These are phyloP conservation scores for Cnemophilus loriae DNA, from an alignment of 2,113 vertebrate species.

Conservation along the genomic window DNA sequence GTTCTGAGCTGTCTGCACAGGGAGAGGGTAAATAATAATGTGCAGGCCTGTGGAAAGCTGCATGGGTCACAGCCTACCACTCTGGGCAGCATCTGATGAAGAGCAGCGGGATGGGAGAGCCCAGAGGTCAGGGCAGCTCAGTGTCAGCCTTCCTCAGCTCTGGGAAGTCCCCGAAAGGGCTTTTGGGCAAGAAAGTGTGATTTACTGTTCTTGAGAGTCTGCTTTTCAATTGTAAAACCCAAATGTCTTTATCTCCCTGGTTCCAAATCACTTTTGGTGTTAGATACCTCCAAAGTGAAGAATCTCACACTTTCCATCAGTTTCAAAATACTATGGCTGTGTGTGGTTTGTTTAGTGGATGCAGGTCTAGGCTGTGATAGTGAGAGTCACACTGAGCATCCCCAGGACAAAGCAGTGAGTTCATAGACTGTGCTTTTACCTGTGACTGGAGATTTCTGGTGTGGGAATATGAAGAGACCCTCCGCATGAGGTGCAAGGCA, in stretches of 20 bases:
- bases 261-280: not conserved
- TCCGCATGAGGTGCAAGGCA: not conserved
- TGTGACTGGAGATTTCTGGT: not conserved
- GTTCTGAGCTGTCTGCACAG: not conserved
- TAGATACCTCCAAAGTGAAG: not conserved
- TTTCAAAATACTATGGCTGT: not conserved
- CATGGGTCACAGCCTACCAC: not conserved
- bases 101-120: not conserved
- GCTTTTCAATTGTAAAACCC: not conserved
- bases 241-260: not conserved
- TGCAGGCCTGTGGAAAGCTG: not conserved
- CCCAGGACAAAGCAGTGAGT: not conserved
- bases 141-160: not conserved
- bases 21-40: not conserved
- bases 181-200: not conserved
- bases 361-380: not conserved
- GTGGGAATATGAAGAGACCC: not conserved
- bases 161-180: not conserved
- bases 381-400: not conserved
- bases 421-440: not conserved
- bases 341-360: not conserved
- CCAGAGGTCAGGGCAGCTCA: not conserved
- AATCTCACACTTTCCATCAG: not conserved
- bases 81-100: accelerated
- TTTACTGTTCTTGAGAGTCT: not conserved